Percentiles rank a stretch among this genome's conserved stretches.
phyloP scores from a whole-genome alignment of 2,888 invertebrate genomes.

The Andrena marginata region DNA sequence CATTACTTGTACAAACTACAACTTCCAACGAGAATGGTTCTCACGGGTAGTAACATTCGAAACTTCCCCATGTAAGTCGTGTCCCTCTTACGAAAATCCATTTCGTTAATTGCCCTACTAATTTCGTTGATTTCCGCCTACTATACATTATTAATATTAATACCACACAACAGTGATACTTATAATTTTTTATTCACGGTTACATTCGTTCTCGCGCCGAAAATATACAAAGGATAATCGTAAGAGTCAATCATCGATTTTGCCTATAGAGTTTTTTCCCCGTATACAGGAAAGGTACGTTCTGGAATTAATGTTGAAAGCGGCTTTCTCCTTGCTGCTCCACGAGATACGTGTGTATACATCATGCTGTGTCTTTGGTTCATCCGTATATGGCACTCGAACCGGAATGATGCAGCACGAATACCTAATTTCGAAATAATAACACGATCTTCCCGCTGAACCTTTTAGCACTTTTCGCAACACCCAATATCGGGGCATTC shows the following conservation, averaged over 20 bases:
- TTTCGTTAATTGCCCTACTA: no score
- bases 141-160: no score
- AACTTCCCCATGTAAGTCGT: no score
- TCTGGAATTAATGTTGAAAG: slow-evolving; percentile 55
- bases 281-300: slow-evolving; percentile 32
- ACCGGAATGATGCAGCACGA: slow-evolving; percentile 50
- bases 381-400: slow-evolving; percentile 49
- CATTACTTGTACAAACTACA: background rate
- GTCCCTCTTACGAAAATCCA: no score
- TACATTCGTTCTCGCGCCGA: no score
- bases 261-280: slow-evolving; percentile 25
- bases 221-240: slow-evolving; percentile 1
- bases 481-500: background rate
- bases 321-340: slow-evolving; percentile 51
- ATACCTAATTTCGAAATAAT: slow-evolving; percentile 57
- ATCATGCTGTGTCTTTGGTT: slow-evolving; percentile 37
- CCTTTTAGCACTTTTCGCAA: slow-evolving; percentile 11
- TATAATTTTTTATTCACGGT: no score
- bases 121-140: no score
- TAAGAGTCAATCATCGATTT: slow-evolving; percentile 19
- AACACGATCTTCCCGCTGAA: slow-evolving; percentile 11
- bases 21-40: background rate
- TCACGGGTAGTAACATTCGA: no score
- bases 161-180: no score
- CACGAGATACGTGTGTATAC: slow-evolving; percentile 30